Conservation (phyloP, 2,113 vertebrate species). For the Electrona antarctica region DNA sequence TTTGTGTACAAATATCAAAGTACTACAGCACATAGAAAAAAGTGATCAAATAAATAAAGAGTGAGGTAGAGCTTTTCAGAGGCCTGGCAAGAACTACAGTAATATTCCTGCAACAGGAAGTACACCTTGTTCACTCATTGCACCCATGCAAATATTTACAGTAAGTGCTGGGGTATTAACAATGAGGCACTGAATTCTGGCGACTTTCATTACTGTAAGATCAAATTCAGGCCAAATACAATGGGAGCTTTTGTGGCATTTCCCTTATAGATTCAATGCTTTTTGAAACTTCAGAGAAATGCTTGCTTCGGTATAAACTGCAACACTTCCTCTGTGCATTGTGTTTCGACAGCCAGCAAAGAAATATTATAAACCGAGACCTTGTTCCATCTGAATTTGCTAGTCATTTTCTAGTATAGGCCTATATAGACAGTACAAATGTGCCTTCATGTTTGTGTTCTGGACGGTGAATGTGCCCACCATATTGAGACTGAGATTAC, state of each 20-base stretch:
- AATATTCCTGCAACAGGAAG: slow-evolving; percentile 69
- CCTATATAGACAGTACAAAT: slow-evolving; percentile 5
- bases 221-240: slow-evolving; percentile 24
- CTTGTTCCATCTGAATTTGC: slow-evolving; percentile 13
- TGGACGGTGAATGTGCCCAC: slow-evolving; percentile 21
- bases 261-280: slow-evolving; percentile 9
- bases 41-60: too few relatives aligned
- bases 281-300: slow-evolving; percentile 8
- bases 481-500: slow-evolving; percentile 44
- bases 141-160: slow-evolving; percentile 76
- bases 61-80: not conserved
- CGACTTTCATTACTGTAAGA: slow-evolving; percentile 44
- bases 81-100: slow-evolving; percentile 12
- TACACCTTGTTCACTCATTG: slow-evolving; percentile 72
- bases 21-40: too few relatives aligned
- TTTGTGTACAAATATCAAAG: too few relatives aligned
- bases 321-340: slow-evolving; percentile 5
- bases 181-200: slow-evolving; percentile 35
- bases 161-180: slow-evolving; percentile 66
- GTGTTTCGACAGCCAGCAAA: slow-evolving; percentile 3
- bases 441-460: slow-evolving; percentile 3
- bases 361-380: not conserved
- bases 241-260: slow-evolving; percentile 24
- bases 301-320: slow-evolving; percentile 10
- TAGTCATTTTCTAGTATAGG: not conserved